A percentile compares a stretch with the other conserved stretches of the same genome.
Conservation (phyloP, 2,888 invertebrate species). For the Cataglyphis livida region DNA sequence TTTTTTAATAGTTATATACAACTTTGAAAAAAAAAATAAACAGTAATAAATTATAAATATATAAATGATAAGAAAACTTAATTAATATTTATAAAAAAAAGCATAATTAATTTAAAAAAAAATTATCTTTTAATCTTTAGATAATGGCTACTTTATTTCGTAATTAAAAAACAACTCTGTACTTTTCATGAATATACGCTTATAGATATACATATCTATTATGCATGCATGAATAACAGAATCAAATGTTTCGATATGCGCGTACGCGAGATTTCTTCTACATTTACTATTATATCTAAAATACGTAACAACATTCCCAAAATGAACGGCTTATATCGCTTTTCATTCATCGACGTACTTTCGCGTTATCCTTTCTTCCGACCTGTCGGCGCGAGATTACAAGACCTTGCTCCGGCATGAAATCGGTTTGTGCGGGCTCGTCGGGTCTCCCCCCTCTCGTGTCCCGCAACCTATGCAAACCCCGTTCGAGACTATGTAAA, state of each 20-base stretch:
- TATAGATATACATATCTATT: neutral
- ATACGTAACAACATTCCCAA: neutral
- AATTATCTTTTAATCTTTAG: neutral
- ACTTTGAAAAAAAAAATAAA: neutral
- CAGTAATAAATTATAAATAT: neutral
- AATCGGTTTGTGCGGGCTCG: conserved; percentile 75
- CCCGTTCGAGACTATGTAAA: conserved; percentile 83
- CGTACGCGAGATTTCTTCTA: neutral
- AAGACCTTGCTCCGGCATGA: conserved; percentile 65
- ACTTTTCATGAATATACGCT: neutral
- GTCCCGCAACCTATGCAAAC: conserved; percentile 80
- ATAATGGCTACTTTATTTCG: neutral
- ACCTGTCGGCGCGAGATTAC: conserved; percentile 67
- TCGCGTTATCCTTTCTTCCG: conserved; percentile 48
- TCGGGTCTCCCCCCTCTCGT: conserved; percentile 51
- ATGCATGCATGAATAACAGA: neutral
- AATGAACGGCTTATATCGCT: conserved; percentile 41
- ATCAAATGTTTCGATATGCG: neutral
- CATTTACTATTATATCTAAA: neutral
- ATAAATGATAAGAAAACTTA: neutral
- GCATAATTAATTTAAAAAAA: neutral
- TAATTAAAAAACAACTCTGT: neutral
- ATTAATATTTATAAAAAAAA: neutral
- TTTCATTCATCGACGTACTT: conserved; percentile 35
- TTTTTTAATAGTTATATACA: neutral